phyloP scores from a whole-genome alignment of 2,888 invertebrate species.

The Terebella lapidaria region DNA sequence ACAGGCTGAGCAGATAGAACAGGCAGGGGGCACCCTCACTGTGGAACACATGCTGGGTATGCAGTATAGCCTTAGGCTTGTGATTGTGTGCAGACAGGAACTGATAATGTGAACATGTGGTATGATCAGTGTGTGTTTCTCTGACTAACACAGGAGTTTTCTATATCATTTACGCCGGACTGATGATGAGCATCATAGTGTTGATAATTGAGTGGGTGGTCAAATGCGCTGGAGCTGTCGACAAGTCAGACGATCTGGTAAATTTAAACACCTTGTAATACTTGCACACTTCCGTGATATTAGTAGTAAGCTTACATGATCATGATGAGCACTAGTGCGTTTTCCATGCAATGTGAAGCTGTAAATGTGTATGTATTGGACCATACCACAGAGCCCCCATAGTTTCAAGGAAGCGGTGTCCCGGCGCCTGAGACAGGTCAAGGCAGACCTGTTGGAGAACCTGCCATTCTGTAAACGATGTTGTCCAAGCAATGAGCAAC shows the following conservation, averaged over 20 bases:
- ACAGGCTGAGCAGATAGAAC: constrained; percentile 5
- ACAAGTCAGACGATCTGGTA: constrained; percentile 9
- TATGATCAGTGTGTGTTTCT: no score
- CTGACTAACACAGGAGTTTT: constrained; percentile 18
- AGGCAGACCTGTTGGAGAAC: no score
- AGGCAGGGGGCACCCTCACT: constrained; percentile 10
- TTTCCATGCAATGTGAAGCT: no score
- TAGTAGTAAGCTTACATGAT: neutral
- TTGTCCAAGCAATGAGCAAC: no score
- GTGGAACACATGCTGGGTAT: constrained; percentile 9
- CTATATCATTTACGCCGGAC: constrained; percentile 11
- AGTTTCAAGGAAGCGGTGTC: neutral
- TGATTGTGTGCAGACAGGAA: neutral
- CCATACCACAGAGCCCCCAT: neutral
- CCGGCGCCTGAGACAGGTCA: neutral
- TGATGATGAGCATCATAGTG: constrained; percentile 10
- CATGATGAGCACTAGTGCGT: neutral
- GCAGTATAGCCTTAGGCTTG: neutral
- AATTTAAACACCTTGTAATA: no score
- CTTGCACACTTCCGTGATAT: neutral
- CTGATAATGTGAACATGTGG: neutral
- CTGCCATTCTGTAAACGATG: no score
- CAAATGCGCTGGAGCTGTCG: constrained; percentile 1
- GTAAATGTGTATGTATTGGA: neutral
- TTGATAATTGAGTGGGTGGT: constrained; percentile 15